phyloP scores from a whole-genome alignment of 2,113 vertebrate genomes.

The human (Homo sapiens) region GRCh38 chr7:40327001-40327500 shows the following conservation, averaged over 20 bases:
- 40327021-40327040: neutral
- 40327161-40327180: slow-evolving; percentile 14
- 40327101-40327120: neutral
- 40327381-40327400: neutral
- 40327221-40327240: slow-evolving; percentile 41
- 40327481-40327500: slow-evolving; percentile 1
- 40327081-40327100: neutral
- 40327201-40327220: neutral
- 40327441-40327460: slow-evolving; percentile 34
- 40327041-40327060: slow-evolving; percentile 6
- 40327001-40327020: neutral
- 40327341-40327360: slow-evolving; percentile 21
- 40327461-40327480: neutral
- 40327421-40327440: slow-evolving; percentile 14
- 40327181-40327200: slow-evolving; percentile 47
- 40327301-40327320: slow-evolving; percentile 15
- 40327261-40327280: slow-evolving; percentile 38
- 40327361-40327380: neutral
- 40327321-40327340: slow-evolving; percentile 16
- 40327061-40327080: slow-evolving; percentile 1
- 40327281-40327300: slow-evolving; percentile 25
- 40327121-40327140: neutral
- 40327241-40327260: slow-evolving; percentile 21
- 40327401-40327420: neutral
- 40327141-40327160: neutral